Base-by-base conservation (phyloP, 2,888 invertebrate genomes). In the Amphimallon solstitiale region DNA sequence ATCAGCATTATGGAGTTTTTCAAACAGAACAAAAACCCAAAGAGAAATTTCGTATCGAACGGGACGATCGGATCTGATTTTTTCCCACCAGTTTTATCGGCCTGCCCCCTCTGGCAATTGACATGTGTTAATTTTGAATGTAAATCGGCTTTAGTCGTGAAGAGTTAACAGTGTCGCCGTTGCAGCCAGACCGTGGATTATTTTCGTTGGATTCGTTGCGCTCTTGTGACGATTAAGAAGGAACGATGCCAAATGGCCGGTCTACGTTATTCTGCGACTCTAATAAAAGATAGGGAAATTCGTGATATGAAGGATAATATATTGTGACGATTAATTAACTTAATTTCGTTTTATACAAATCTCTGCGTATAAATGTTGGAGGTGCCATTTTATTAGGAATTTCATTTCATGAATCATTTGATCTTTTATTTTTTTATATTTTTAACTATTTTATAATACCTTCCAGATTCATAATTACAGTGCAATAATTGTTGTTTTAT, bases 51-150 rank as follows among this genome's bases (percentile, higher is more conserved):
- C 34, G 6, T 43, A 59, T 43, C 43, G 10, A 38, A 14, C 29
- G 12, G 21, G 10, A 2, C 15, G 45, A 15, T 29, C 15, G 56
- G 43, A 9, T 5, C 7, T 29, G 29, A 7, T 29, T 59, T 59
- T 59, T 59, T 59, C 29, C 56, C 56, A 23, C 23, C 23, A 14
- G 43, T 10, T 7, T 6, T 15, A 9, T 5, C 10, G 23, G 19
- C 6, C 34, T 10, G 15, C n/a, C 51, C 15, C 12, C 43, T 17
- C 35, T 45, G 59, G 40, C 66, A 66, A 52, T 60, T 66, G 66
- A 61, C 66, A 66, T 66, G 66, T 61, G 66, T 66, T 66, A 66
- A 66, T 66, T 66, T 66, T 34, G 43, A 61, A 66, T 66, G 66
- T 66, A 66, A 66, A 66, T 66, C 66, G 52, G 66, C 51, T 66